Conservation (phyloP, 2,113 vertebrate species). For the Motacilla alba region DNA sequence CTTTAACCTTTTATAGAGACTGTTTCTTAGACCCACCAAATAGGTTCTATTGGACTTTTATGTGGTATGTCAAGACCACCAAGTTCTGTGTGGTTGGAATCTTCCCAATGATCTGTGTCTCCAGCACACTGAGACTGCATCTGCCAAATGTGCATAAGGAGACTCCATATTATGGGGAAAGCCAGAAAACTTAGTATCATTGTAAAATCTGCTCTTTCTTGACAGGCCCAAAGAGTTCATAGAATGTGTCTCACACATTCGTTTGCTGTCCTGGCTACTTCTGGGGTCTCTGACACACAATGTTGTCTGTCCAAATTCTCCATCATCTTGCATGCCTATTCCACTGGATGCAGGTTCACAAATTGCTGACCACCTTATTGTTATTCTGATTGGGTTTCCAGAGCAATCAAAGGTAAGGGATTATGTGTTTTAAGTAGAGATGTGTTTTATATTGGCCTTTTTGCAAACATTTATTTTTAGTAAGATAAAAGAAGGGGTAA, state of each 20-base stretch:
- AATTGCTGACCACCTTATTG: conserved; percentile 95
- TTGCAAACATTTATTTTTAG: conserved; percentile 31
- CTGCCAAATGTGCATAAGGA: not conserved
- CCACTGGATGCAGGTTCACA: conserved; percentile 97
- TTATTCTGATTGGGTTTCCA: conserved; percentile 98
- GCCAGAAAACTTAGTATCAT: not conserved
- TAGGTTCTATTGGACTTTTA: not conserved
- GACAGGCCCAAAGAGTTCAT: conserved; percentile 97
- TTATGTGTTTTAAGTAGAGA: conserved; percentile 36
- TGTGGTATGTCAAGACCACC: not conserved
- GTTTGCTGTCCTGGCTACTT: conserved; percentile 96
- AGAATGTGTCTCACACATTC: conserved; percentile 97
- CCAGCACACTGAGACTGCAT: not conserved
- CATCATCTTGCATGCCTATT: conserved; percentile 94
- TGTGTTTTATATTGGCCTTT: not conserved
- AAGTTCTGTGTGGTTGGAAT: not conserved
- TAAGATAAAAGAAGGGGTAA: not conserved
- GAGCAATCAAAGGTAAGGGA: conserved; percentile 95
- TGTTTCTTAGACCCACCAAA: not conserved
- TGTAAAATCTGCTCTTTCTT: conserved; percentile 42
- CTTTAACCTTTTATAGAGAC: not conserved
- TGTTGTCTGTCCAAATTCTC: conserved; percentile 90
- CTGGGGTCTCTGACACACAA: conserved; percentile 95
- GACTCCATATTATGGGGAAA: not conserved
- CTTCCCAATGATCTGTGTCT: not conserved